A percentile compares a stretch with the other conserved stretches of the same genome.
Conservation (phyloP, 2,888 invertebrate genomes). For the Saturnia pavonia region DNA sequence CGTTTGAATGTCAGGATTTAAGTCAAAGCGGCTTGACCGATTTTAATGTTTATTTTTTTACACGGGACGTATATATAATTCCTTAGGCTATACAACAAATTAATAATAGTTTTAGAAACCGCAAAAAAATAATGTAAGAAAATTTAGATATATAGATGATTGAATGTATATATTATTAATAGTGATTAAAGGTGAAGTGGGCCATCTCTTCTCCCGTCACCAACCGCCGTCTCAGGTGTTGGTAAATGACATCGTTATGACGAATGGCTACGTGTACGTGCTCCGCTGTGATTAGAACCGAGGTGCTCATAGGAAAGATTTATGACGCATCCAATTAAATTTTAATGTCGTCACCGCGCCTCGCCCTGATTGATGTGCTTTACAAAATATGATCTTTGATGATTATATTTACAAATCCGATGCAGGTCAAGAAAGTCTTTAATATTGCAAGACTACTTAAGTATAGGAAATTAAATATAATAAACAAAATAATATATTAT, state of each 20-base stretch:
- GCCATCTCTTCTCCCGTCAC: not conserved
- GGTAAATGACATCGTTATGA: constrained; percentile 38
- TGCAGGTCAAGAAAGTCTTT: not conserved
- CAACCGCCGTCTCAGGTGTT: constrained; percentile 40
- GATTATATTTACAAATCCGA: constrained; percentile 10
- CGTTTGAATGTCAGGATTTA: no score
- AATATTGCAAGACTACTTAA: not conserved
- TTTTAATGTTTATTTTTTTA: no score
- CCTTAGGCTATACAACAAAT: no score
- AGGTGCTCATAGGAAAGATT: constrained; percentile 35
- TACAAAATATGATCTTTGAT: constrained; percentile 36
- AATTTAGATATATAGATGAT: no score
- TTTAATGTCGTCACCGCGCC: constrained; percentile 42
- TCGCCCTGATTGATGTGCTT: constrained; percentile 49
- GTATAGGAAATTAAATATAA: not conserved
- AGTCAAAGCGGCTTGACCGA: no score
- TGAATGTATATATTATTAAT: not conserved
- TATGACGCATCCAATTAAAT: constrained; percentile 54
- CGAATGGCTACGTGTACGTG: not conserved
- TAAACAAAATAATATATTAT: not conserved
- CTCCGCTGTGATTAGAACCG: constrained; percentile 7
- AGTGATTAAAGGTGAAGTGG: not conserved
- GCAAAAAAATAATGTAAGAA: no score
- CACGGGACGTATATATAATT: no score
- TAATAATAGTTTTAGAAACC: no score